Evolutionary conservation across 2,113 vertebrate species (phyloP).

Genomic region (Callocephalon fimbriatum): DNA sequence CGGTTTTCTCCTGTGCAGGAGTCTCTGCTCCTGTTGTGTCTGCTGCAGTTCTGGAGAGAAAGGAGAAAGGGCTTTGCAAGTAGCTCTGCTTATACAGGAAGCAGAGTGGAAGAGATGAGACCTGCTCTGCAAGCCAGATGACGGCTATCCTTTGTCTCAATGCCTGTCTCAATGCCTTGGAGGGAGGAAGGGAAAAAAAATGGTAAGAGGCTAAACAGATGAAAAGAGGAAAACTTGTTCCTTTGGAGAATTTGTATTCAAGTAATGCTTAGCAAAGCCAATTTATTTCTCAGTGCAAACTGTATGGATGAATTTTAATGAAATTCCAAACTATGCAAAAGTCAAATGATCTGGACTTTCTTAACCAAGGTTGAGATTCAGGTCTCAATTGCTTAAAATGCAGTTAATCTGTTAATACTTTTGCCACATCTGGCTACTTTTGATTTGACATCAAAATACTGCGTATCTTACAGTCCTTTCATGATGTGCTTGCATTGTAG

Average conservation of each 20-base stretch:
- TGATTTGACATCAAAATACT: conserved; percentile 12
- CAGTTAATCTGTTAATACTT: background rate
- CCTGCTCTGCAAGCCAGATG: background rate
- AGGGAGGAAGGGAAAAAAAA: background rate
- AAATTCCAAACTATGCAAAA: background rate
- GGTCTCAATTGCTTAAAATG: background rate
- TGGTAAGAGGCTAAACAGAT: fast-evolving
- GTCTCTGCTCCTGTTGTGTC: background rate
- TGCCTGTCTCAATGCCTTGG: background rate
- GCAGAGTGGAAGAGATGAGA: background rate
- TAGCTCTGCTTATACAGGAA: background rate
- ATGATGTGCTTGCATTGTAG: background rate
- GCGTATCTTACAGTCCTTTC: background rate
- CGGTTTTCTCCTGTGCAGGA: background rate
- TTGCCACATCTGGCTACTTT: background rate
- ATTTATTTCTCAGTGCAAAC: background rate
- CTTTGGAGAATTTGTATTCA: background rate
- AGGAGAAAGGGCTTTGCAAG: background rate
- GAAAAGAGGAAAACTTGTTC: background rate
- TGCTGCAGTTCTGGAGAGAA: background rate
- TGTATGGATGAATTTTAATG: background rate
- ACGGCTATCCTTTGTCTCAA: background rate
- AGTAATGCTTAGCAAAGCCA: background rate
- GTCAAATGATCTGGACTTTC: background rate
- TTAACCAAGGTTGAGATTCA: background rate